Evolutionary conservation across 1,140 invertebrate genomes (phyloP).

Genomic region (Chironomus tepperi): DNA sequence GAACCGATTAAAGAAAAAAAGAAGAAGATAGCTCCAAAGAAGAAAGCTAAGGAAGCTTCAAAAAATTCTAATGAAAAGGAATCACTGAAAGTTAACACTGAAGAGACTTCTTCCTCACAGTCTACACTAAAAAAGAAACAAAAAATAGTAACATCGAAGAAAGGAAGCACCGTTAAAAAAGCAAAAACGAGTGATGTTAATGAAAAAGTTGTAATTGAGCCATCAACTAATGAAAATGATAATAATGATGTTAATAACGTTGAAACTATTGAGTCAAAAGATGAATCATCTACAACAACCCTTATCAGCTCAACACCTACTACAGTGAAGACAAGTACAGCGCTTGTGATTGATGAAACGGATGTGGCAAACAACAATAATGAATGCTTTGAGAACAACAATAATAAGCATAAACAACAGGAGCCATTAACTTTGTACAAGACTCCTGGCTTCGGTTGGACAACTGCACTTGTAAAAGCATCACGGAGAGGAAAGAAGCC

Average conservation of each 20-base stretch:
- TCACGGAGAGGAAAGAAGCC: slow-evolving; percentile 18
- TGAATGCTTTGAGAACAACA: slow-evolving; percentile 31
- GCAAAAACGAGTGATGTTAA: not conserved
- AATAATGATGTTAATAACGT: not conserved
- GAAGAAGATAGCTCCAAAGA: not conserved
- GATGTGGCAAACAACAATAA: slow-evolving; percentile 45
- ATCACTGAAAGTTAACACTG: not conserved
- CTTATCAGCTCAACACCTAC: not conserved
- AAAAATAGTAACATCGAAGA: not conserved
- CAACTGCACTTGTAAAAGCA: slow-evolving; percentile 24
- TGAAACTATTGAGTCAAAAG: not conserved
- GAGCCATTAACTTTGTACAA: not conserved
- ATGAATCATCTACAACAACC: not conserved
- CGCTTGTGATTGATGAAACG: slow-evolving; percentile 41
- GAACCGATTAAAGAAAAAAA: slow-evolving; percentile 2
- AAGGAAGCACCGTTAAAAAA: not conserved
- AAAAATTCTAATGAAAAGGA: not conserved
- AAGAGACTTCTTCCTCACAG: not conserved
- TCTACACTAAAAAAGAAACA: not conserved
- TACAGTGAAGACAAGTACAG: slow-evolving; percentile 42
- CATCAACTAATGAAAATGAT: not conserved
- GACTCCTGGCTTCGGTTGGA: not conserved
- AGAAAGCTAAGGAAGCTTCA: not conserved
- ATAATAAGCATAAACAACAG: slow-evolving; percentile 27
- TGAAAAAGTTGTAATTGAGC: not conserved